These are phyloP conservation scores for Notolepis coatsorum DNA, from an alignment of 2,797 vertebrate species.

Conservation along the genomic window DNA sequence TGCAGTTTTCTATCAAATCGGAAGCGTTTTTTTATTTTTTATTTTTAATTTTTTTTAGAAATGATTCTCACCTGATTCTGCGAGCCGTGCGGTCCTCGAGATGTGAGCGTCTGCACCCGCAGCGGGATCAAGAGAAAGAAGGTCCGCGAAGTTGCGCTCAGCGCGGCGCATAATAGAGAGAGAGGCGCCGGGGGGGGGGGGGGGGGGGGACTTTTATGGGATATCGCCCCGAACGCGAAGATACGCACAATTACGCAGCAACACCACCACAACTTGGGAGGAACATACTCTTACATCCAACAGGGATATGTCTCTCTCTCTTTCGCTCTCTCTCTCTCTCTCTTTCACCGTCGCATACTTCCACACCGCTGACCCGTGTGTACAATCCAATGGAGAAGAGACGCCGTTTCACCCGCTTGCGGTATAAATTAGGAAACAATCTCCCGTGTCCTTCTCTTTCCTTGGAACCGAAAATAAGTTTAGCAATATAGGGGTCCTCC, in stretches of 20 bases:
- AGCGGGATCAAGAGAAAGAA: too few relatives aligned
- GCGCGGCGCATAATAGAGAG: conserved; percentile 22
- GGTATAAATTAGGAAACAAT: too few relatives aligned
- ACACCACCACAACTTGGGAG: conserved; percentile 30
- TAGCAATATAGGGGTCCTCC: too few relatives aligned
- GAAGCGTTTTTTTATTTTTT: conserved; percentile 1
- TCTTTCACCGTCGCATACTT: conserved; percentile 39
- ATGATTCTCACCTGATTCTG: conserved; percentile 61
- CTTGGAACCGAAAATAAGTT: too few relatives aligned
- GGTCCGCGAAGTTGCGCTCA: conserved; percentile 50
- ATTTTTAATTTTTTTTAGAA: neutral
- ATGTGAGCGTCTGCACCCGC: too few relatives aligned
- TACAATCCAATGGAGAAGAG: conserved; percentile 40
- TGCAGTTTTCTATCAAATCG: neutral
- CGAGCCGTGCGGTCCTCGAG: conserved; percentile 45
- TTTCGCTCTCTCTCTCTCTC: neutral
- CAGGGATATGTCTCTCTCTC: neutral
- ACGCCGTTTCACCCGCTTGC: too few relatives aligned
- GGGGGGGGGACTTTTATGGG: neutral
- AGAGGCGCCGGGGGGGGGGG: conserved; percentile 23
- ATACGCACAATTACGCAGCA: conserved; percentile 23
- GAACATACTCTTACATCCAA: conserved; percentile 41
- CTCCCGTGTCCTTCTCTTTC: too few relatives aligned
- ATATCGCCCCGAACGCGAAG: conserved; percentile 19
- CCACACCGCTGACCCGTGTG: conserved; percentile 39